Evolutionary conservation across 2,797 vertebrate species (phyloP).

Genomic region (Lacerta bilineata): DNA sequence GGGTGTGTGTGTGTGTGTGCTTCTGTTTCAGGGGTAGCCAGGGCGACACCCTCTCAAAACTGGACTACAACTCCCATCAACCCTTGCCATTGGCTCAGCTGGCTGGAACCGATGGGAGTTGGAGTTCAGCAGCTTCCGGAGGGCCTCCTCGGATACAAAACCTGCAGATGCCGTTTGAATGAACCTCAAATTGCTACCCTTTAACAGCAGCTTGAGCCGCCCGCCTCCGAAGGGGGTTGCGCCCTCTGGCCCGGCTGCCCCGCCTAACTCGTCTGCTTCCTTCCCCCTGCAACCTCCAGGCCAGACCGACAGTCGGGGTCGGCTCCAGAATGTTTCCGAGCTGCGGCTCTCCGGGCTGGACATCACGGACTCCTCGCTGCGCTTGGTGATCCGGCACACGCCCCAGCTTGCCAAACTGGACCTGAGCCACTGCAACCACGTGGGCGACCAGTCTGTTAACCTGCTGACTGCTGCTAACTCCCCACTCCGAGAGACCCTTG

Average conservation of each 20-base stretch:
- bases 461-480: slow-evolving; percentile 87
- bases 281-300: slow-evolving; percentile 70
- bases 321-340: slow-evolving; percentile 88
- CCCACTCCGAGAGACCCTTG: slow-evolving; percentile 88
- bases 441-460: slow-evolving; percentile 89
- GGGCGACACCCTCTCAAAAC: too few species aligned
- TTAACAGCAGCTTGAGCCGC: background rate
- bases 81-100: background rate
- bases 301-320: slow-evolving; percentile 83
- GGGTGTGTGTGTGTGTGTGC: too few species aligned
- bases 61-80: too few species aligned
- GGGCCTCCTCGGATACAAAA: background rate
- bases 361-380: slow-evolving; percentile 85
- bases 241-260: background rate
- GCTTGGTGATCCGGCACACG: slow-evolving; percentile 87
- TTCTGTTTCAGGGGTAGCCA: too few species aligned
- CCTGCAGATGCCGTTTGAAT: background rate
- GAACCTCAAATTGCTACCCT: background rate
- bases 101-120: background rate
- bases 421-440: slow-evolving; percentile 88
- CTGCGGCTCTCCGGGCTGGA: slow-evolving; percentile 87
- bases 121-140: background rate
- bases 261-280: background rate
- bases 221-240: too few species aligned
- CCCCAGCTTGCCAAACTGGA: slow-evolving; percentile 89